Evolutionary conservation across 30 jellyfish, hydroid and myxozoan species (phyloP).

Genomic region (Rhopilema esculentum): DNA sequence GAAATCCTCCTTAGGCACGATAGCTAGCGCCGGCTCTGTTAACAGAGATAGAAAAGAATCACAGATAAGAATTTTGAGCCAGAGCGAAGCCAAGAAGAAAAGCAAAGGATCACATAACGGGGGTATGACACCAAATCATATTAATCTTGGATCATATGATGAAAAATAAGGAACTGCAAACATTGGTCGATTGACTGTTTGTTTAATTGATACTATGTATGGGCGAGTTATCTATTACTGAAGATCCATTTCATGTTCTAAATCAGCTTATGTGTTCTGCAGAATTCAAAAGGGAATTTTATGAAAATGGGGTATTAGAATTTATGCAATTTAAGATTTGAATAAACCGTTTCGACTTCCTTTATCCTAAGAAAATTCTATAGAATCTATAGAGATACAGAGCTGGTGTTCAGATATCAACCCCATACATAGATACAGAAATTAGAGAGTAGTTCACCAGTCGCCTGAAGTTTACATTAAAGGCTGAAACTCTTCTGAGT

Average conservation of each 20-base stretch:
- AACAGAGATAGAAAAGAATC: no score
- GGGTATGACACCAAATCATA: neutral
- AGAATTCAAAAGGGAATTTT: neutral
- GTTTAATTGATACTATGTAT: neutral
- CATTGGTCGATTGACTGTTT: neutral
- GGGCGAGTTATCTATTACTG: neutral
- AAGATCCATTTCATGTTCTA: neutral
- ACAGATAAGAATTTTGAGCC: neutral
- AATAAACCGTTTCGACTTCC: neutral
- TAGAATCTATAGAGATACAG: neutral
- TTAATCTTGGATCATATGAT: neutral
- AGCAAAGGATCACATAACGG: neutral
- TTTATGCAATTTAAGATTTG: neutral
- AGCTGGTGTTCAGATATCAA: no score
- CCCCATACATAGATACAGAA: no score
- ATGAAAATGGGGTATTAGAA: neutral
- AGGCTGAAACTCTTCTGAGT: no score
- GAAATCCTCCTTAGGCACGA: no score
- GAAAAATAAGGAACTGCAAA: neutral
- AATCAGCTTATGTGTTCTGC: neutral
- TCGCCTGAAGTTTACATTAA: no score
- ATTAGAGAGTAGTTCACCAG: no score
- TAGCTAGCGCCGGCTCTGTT: no score
- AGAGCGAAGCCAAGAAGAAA: neutral
- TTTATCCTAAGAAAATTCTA: neutral